A percentile compares a stretch with the other conserved stretches of the same genome.
These are phyloP conservation scores for Andrena minutula DNA, from an alignment of 2,888 invertebrate species.

Conservation along the genomic window DNA sequence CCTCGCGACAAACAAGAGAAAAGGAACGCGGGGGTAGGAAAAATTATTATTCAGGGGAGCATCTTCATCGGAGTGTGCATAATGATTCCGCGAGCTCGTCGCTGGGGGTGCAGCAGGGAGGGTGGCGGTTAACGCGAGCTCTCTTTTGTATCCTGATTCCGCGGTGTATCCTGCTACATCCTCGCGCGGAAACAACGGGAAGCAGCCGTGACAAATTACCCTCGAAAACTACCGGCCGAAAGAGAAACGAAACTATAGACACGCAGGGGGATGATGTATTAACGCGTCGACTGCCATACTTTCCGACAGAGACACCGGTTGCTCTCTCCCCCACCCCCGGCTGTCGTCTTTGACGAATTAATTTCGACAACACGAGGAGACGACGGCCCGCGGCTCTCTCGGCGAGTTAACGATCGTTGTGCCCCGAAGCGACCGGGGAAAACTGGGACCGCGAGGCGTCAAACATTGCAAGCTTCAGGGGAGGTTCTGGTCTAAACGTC, in stretches of 20 bases:
- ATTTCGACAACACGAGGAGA: conserved; percentile 23
- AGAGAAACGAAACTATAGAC: conserved; percentile 63
- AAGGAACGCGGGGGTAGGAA: not conserved
- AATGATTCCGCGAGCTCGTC: conserved; percentile 46
- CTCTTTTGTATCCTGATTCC: conserved; percentile 52
- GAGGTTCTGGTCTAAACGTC: too few species aligned
- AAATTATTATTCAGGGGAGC: conserved; percentile 44
- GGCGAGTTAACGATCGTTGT: conserved; percentile 13
- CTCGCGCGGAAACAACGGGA: conserved; percentile 44
- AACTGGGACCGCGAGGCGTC: too few species aligned
- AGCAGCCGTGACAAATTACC: conserved; percentile 66
- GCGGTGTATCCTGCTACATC: conserved; percentile 28
- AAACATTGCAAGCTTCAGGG: not conserved
- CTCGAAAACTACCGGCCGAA: conserved; percentile 59
- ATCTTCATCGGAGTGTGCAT: conserved; percentile 48
- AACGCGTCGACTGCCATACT: conserved; percentile 48
- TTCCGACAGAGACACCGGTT: conserved; percentile 23
- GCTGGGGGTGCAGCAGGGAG: conserved; percentile 13
- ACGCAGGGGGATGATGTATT: conserved; percentile 61
- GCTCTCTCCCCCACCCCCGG: not conserved
- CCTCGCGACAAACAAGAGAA: not conserved
- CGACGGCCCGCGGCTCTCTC: not conserved
- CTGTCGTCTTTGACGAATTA: conserved; percentile 33
- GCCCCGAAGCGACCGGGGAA: not conserved
- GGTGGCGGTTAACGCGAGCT: conserved; percentile 15